A percentile compares a stretch with the other conserved stretches of the same genome.
These are phyloP conservation scores for Taenaris catops DNA, from an alignment of 2,888 invertebrate genomes.

Conservation along the genomic window DNA sequence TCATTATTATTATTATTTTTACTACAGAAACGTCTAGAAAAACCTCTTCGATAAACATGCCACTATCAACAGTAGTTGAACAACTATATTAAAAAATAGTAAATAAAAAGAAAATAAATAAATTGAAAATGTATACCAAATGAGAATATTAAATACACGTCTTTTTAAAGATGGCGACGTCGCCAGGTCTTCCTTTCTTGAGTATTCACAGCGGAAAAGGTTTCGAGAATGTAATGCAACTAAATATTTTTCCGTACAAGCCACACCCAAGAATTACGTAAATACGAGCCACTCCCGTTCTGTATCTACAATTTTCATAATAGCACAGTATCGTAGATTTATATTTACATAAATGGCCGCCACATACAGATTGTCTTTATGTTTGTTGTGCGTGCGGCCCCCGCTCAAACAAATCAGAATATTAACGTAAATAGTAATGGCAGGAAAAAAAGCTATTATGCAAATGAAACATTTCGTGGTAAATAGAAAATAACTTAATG, in stretches of 20 bases:
- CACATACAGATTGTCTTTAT: conserved; percentile 75
- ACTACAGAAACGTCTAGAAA: too few species aligned
- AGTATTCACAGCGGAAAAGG: too few species aligned
- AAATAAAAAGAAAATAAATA: too few species aligned
- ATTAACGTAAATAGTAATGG: conserved; percentile 76
- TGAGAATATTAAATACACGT: too few species aligned
- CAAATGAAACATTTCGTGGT: conserved; percentile 78
- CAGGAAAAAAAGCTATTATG: conserved; percentile 78
- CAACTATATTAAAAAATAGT: too few species aligned
- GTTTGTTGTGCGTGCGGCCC: conserved; percentile 76
- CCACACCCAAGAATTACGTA: conserved; percentile 63
- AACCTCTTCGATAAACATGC: too few species aligned
- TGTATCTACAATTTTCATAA: conserved; percentile 58
- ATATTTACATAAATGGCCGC: conserved; percentile 76
- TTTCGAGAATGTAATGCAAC: too few species aligned
- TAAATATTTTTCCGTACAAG: conserved; percentile 26
- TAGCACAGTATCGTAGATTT: conserved; percentile 64
- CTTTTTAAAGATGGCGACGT: too few species aligned
- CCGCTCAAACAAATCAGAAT: conserved; percentile 69
- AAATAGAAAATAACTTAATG: conserved; percentile 73
- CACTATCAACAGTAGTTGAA: too few species aligned
- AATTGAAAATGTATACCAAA: too few species aligned
- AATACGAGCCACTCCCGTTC: conserved; percentile 62
- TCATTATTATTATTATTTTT: too few species aligned
- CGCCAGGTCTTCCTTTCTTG: too few species aligned